Evolutionary conservation across 2,113 vertebrate species (phyloP).

Genomic region (Geothlypis trichas): DNA sequence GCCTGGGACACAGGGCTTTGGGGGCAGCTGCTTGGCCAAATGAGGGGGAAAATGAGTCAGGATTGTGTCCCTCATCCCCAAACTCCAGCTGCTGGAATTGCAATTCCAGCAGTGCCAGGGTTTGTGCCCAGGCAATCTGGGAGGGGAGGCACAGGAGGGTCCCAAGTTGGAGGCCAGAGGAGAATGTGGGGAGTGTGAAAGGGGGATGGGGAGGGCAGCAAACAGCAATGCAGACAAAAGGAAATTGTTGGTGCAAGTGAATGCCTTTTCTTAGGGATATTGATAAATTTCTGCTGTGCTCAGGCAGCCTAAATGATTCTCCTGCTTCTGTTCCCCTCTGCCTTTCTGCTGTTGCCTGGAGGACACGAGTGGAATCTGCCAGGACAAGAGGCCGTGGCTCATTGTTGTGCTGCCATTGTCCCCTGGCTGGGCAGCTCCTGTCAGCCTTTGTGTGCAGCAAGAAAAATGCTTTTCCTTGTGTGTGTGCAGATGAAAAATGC

Average conservation of each 20-base stretch:
- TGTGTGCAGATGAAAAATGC: neutral
- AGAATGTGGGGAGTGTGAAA: slow-evolving; percentile 14
- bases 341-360: slow-evolving; percentile 63
- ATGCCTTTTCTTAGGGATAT: slow-evolving; percentile 43
- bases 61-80: neutral
- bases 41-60: neutral
- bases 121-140: neutral
- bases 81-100: neutral
- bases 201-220: neutral
- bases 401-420: slow-evolving; percentile 53
- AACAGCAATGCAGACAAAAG: slow-evolving; percentile 32
- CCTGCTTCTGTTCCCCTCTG: neutral
- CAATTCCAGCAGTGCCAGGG: neutral
- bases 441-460: slow-evolving; percentile 51
- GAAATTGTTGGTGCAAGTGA: slow-evolving; percentile 38
- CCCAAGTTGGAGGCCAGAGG: slow-evolving; percentile 5
- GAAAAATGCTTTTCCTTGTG: slow-evolving; percentile 35
- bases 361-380: slow-evolving; percentile 49
- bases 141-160: neutral
- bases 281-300: slow-evolving; percentile 56
- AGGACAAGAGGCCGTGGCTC: slow-evolving; percentile 28
- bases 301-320: neutral
- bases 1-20: neutral
- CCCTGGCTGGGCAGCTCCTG: neutral
- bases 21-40: neutral